A percentile compares a stretch with the other conserved stretches of the same genome.
Evolutionary conservation across 2,113 vertebrate genomes (phyloP).

Genomic region (Puffinus mauretanicus): DNA sequence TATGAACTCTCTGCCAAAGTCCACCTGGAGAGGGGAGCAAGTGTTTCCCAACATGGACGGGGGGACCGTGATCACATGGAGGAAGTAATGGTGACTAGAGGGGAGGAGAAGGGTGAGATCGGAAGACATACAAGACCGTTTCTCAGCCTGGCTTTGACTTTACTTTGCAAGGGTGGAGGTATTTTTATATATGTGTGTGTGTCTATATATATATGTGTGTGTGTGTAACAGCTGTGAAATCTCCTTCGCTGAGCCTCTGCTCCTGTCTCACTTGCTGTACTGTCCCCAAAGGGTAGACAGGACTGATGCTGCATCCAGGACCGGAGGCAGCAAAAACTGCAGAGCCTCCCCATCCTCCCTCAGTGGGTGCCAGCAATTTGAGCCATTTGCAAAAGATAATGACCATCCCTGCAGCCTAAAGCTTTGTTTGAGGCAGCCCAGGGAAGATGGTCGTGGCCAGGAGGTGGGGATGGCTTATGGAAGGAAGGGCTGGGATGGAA

Average conservation of each 20-base stretch:
- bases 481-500: background rate
- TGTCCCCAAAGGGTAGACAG: background rate
- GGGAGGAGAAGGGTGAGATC: background rate
- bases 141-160: background rate
- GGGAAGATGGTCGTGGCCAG: background rate
- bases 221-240: background rate
- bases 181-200: background rate
- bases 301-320: background rate
- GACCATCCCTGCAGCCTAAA: background rate
- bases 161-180: background rate
- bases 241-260: background rate
- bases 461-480: background rate
- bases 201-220: background rate
- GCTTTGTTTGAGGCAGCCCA: background rate
- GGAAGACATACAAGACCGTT: background rate
- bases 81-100: background rate
- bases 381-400: background rate
- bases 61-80: background rate
- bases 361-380: background rate
- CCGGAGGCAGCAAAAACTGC: background rate
- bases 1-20: background rate
- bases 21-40: background rate
- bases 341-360: background rate
- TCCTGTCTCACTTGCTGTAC: background rate
- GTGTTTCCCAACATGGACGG: background rate